These are phyloP conservation scores for Drosophila sturtevanti DNA, from an alignment of 1,140 invertebrate species.

Conservation along the genomic window DNA sequence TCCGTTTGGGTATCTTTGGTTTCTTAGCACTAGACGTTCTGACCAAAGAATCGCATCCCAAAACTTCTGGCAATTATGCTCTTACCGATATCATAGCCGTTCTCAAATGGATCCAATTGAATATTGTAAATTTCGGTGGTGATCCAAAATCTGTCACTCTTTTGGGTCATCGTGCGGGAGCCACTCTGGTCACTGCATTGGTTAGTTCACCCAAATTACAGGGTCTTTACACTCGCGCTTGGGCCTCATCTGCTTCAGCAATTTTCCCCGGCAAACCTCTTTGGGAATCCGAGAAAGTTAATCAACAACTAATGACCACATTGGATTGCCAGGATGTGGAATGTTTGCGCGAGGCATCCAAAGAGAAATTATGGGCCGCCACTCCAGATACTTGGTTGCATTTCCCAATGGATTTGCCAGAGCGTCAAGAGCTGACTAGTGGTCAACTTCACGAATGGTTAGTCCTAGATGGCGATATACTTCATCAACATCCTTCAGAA, in stretches of 20 bases:
- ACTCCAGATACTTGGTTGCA: constrained; percentile 88
- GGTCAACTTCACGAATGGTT: constrained; percentile 88
- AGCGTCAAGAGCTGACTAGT: constrained; percentile 78
- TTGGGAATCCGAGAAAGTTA: constrained; percentile 85
- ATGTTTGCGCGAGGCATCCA: constrained; percentile 86
- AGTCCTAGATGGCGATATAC: constrained; percentile 87
- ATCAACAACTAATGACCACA: constrained; percentile 85
- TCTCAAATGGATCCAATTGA: constrained; percentile 91
- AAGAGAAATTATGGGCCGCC: constrained; percentile 86
- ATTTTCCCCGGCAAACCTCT: constrained; percentile 87
- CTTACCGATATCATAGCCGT: constrained; percentile 90
- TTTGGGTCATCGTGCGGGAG: constrained; percentile 91
- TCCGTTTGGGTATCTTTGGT: constrained; percentile 90
- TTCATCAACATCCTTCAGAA: constrained; percentile 86
- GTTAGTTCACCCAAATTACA: constrained; percentile 85
- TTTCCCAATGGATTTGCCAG: constrained; percentile 85
- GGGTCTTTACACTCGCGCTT: constrained; percentile 87
- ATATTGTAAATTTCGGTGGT: constrained; percentile 92
- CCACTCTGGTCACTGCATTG: constrained; percentile 89
- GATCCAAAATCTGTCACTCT: constrained; percentile 89
- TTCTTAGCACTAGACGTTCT: constrained; percentile 89
- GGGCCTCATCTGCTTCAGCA: constrained; percentile 89
- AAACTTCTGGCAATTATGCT: constrained; percentile 93
- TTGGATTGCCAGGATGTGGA: constrained; percentile 83
- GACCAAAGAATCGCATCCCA: constrained; percentile 87